Base-by-base conservation (phyloP, 2,797 vertebrate species). In the Sylvia borin region DNA sequence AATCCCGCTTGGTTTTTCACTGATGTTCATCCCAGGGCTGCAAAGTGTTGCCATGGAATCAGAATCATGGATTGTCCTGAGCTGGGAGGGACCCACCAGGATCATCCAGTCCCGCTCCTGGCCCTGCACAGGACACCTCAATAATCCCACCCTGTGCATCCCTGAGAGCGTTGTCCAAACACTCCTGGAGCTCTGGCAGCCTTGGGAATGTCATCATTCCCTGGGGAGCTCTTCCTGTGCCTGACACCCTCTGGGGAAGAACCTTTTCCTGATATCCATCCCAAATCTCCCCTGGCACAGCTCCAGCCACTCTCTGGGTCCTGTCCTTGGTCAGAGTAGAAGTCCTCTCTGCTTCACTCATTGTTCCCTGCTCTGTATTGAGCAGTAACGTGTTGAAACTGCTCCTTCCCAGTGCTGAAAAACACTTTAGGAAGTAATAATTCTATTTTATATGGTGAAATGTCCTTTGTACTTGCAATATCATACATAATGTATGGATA, bases 161-260 rank as follows among this genome's bases (percentile, higher is more conserved):
- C 29, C 64, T 42, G 34, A 9, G 48, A 26, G 29, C 0, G 0
- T 7, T 70, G 20, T 42, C 34, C 57, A 62, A 70, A 55, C 1
- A 0, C 21, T 62, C 57, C 57, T 31, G 48, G 65, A 62, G 31
- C 34, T 62, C 34, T 31, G 73, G 31, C 48, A 86, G 48, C 48
- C 3, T 31, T 6, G 34, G 47, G 16, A 1, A 1, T 1, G 2
- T 45, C 0, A 0, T 25, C 48, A 22, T 55, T 86, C 31, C 40
- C 17, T 48, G 25, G 31, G 40, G 21, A 70, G 29, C 72, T 47
- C 3, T 1, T 29, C 17, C 38, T 45, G n/a, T 3, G 20, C 5
- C 20, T 0, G 2, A 0, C 13, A 61, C 7, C 9, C 8, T 48
- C 31, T 26, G 17, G 7, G 36, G 29, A 61, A 26, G 40, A 54